A percentile compares a stretch with the other conserved stretches of the same genome.
phyloP scores from a whole-genome alignment of 2,888 invertebrate species.

The Ormia ochracea region DNA sequence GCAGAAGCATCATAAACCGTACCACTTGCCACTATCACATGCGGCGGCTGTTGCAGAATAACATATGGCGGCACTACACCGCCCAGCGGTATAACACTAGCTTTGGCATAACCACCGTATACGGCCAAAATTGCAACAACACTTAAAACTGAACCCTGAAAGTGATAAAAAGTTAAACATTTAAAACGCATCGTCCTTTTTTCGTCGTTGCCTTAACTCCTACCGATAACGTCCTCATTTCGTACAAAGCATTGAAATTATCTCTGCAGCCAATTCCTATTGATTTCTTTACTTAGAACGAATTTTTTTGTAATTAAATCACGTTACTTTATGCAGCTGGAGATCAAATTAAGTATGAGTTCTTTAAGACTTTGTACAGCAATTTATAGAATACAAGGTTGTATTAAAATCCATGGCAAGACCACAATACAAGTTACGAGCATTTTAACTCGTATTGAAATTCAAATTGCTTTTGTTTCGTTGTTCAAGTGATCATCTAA shows the following conservation, averaged over 20 bases:
- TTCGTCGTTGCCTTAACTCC: background rate
- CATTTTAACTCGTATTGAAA: conserved; percentile 13
- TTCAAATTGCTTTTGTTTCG: conserved; percentile 10
- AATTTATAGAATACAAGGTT: conserved; percentile 61
- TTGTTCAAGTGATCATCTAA: background rate
- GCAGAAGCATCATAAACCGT: conserved; percentile 45
- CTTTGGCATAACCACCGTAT: conserved; percentile 28
- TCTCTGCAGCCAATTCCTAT: background rate
- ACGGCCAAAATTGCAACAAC: conserved; percentile 56
- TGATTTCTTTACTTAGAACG: background rate
- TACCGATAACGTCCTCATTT: conserved; percentile 63
- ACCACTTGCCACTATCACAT: conserved; percentile 43
- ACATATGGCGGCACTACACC: conserved; percentile 50
- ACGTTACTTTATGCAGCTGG: conserved; percentile 30
- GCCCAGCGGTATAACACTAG: conserved; percentile 51
- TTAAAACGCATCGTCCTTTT: conserved; percentile 2
- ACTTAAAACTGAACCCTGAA: conserved; percentile 57
- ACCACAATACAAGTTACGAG: conserved; percentile 17
- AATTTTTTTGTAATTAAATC: conserved; percentile 2
- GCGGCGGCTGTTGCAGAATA: conserved; percentile 36
- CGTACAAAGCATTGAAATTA: conserved; percentile 30
- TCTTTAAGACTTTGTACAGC: conserved; percentile 40
- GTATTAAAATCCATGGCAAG: background rate
- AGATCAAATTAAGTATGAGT: conserved; percentile 57
- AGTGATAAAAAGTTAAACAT: background rate